Percentiles rank a stretch among this genome's conserved stretches.
These are phyloP conservation scores for Andricus quercusramuli DNA, from an alignment of 2,888 invertebrate genomes.

Conservation along the genomic window DNA sequence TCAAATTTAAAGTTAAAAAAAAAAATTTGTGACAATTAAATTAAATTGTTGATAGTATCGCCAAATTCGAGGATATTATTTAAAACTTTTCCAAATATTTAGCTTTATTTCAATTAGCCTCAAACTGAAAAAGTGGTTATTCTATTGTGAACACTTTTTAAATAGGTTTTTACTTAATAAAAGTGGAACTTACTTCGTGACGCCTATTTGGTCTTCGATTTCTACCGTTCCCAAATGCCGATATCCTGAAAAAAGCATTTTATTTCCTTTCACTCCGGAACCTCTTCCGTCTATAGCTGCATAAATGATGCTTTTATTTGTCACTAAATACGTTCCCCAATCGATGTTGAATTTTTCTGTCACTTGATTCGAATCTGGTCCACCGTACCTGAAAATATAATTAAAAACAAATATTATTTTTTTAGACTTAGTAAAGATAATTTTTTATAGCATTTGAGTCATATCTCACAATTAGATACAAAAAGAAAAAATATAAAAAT, in stretches of 20 bases:
- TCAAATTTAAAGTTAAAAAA: too few relatives aligned
- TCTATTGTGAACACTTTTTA: background rate
- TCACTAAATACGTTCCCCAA: conserved; percentile 93
- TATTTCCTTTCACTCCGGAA: conserved; percentile 91
- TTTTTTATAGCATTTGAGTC: background rate
- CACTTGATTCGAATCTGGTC: conserved; percentile 93
- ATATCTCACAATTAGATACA: background rate
- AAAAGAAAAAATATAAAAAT: background rate
- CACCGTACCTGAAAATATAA: conserved; percentile 87
- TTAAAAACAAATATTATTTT: background rate
- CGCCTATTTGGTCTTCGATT: conserved; percentile 93
- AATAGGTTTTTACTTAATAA: background rate
- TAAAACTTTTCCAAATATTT: too few relatives aligned
- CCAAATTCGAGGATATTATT: too few relatives aligned
- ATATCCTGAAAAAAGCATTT: conserved; percentile 90
- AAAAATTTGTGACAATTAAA: too few relatives aligned
- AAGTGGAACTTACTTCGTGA: conserved; percentile 83
- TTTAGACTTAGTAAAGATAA: too few relatives aligned
- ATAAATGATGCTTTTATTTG: conserved; percentile 91
- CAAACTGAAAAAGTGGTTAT: background rate
- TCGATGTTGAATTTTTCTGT: conserved; percentile 89
- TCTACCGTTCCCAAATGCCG: conserved; percentile 92
- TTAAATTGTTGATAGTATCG: too few relatives aligned
- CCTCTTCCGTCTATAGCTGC: conserved; percentile 95
- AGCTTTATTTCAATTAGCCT: background rate